Percentiles rank a stretch among this genome's conserved stretches.
Conservation (phyloP, 2,888 invertebrate species). For the Papilio gigon region DNA sequence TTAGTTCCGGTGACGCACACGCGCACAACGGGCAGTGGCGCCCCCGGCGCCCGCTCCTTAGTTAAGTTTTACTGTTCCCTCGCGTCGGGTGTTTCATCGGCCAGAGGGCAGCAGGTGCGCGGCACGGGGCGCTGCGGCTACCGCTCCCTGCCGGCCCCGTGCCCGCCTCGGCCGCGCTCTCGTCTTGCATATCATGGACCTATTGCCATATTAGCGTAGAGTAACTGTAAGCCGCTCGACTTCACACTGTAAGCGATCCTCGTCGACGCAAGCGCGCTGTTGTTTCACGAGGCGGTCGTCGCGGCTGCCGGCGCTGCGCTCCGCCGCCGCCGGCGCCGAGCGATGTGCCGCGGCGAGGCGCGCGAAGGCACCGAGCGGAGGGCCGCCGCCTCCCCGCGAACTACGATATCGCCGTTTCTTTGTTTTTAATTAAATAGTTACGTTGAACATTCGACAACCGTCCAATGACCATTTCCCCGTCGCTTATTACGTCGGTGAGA, state of each 20-base stretch:
- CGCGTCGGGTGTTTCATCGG: constrained; percentile 40
- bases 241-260: constrained; percentile 69
- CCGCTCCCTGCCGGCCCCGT: no score
- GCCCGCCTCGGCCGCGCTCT: constrained; percentile 8
- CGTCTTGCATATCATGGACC: constrained; percentile 72
- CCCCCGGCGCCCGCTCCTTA: neutral
- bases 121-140: constrained; percentile 39
- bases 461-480: constrained; percentile 67
- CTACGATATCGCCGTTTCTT: neutral
- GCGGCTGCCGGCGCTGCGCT: neutral
- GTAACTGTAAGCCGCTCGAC: constrained; percentile 56
- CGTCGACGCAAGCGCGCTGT: constrained; percentile 75
- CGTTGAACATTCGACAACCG: constrained; percentile 62
- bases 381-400: neutral
- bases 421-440: constrained; percentile 42
- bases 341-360: neutral
- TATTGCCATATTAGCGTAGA: constrained; percentile 79
- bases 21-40: constrained; percentile 56
- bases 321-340: neutral
- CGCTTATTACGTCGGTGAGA: constrained; percentile 54
- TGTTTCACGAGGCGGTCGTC: constrained; percentile 38
- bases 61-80: constrained; percentile 54
- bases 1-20: constrained; percentile 53
- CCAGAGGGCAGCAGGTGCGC: constrained; percentile 41
- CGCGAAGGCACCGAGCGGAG: neutral